A percentile compares a stretch with the other conserved stretches of the same genome.
Evolutionary conservation across 2,113 vertebrate genomes (phyloP).

Genomic region (Melanocharis versteri): DNA sequence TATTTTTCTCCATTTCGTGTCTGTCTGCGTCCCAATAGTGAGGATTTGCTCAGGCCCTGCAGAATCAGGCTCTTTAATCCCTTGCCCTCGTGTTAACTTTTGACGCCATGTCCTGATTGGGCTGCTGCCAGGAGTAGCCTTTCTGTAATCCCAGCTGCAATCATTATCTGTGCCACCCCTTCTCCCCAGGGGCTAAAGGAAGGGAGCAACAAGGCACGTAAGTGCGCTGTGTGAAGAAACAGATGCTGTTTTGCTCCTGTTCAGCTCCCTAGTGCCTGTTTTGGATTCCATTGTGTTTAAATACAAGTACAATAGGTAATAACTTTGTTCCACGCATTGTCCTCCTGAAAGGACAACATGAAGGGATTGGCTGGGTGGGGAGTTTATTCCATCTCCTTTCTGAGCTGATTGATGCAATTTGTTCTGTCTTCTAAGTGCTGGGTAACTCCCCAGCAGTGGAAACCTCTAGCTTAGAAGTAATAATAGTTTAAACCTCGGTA

Average conservation of each 20-base stretch:
- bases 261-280: constrained; percentile 15
- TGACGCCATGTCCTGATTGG: neutral
- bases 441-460: neutral
- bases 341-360: neutral
- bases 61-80: neutral
- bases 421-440: neutral
- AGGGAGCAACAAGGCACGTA: neutral
- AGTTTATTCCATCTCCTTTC: neutral
- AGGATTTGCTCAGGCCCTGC: neutral
- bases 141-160: constrained; percentile 10
- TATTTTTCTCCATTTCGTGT: neutral
- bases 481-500: neutral
- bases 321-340: constrained; percentile 25
- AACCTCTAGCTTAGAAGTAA: neutral
- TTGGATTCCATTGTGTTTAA: constrained; percentile 1
- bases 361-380: neutral
- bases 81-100: neutral
- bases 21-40: neutral
- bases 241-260: constrained; percentile 36
- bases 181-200: neutral
- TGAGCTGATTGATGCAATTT: neutral
- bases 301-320: constrained; percentile 19
- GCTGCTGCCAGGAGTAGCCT: constrained; percentile 5
- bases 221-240: neutral
- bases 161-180: neutral